Evolutionary conservation across 2,797 vertebrate species (phyloP).

Genomic region (Periophthalmus magnuspinnatus): DNA sequence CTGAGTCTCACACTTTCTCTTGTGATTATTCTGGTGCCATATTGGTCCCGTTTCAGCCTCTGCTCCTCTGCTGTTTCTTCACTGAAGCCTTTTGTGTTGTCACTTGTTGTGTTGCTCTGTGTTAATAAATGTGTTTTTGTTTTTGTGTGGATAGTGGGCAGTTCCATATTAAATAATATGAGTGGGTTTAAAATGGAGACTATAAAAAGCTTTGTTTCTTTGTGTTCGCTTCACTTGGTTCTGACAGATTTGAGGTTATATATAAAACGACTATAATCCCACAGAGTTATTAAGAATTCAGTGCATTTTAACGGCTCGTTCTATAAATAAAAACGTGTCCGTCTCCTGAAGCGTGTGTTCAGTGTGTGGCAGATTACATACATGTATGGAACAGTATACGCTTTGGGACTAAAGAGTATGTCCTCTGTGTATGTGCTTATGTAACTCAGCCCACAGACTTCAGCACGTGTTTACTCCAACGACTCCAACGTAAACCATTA

Average conservation of each 20-base stretch:
- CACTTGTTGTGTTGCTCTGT: constrained; percentile 53
- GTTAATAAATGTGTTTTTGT: constrained; percentile 50
- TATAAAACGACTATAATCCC: neutral
- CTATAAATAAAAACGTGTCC: too few relatives aligned
- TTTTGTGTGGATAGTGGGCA: constrained; percentile 62
- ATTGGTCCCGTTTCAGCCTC: constrained; percentile 64
- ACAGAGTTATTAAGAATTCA: neutral
- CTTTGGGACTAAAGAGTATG: neutral
- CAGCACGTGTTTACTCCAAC: neutral
- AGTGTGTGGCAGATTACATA: neutral
- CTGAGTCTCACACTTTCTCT: constrained; percentile 66
- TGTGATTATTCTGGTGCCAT: constrained; percentile 72
- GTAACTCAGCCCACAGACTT: neutral
- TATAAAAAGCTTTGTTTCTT: constrained; percentile 44
- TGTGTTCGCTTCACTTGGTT: constrained; percentile 17
- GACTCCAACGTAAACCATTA: neutral
- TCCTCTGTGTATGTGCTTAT: neutral
- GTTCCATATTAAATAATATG: constrained; percentile 64
- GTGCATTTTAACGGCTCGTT: neutral
- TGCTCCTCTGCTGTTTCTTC: too few relatives aligned
- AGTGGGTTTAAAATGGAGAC: constrained; percentile 55
- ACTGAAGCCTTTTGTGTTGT: constrained; percentile 58
- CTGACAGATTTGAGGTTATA: constrained; percentile 35
- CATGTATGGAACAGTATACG: too few relatives aligned
- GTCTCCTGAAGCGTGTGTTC: neutral